Conservation (phyloP, 2,113 vertebrate species). For the Callionymus lyra region DNA sequence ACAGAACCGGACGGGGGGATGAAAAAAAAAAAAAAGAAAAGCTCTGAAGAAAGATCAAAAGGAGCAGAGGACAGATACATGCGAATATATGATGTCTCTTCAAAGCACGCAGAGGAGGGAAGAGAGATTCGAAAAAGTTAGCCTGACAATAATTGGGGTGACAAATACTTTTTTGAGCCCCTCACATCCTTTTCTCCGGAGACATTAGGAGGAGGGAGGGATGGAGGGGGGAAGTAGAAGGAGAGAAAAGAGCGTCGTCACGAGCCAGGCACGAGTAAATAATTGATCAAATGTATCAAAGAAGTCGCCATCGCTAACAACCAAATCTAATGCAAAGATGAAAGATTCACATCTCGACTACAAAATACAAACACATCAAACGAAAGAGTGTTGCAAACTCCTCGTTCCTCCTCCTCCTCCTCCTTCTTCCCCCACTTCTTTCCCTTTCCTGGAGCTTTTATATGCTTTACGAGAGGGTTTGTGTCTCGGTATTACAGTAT, state of each 20-base stretch:
- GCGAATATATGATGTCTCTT: constrained; percentile 24
- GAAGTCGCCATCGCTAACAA: constrained; percentile 61
- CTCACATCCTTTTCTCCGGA: constrained; percentile 31
- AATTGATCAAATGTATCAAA: constrained; percentile 66
- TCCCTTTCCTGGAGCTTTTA: constrained; percentile 1
- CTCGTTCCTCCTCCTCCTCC: not conserved
- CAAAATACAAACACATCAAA: constrained; percentile 56
- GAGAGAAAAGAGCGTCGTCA: constrained; percentile 27
- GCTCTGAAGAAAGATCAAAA: not conserved
- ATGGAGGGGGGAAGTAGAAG: constrained; percentile 21
- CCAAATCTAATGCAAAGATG: constrained; percentile 56
- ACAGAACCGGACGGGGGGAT: no score
- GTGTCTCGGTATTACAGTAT: constrained; percentile 17
- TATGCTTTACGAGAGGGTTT: no score
- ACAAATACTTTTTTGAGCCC: constrained; percentile 48
- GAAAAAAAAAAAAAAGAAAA: not conserved
- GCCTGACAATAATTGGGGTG: constrained; percentile 48
- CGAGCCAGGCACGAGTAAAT: constrained; percentile 49
- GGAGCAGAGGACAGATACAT: constrained; percentile 22
- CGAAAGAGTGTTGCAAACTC: constrained; percentile 8
- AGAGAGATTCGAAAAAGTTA: constrained; percentile 25
- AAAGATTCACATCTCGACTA: constrained; percentile 50
- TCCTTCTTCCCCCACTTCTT: not conserved
- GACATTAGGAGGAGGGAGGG: constrained; percentile 11
- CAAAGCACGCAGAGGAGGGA: constrained; percentile 17